phyloP scores from a whole-genome alignment of 2,113 vertebrate species.

The Colaptes auratus region DNA sequence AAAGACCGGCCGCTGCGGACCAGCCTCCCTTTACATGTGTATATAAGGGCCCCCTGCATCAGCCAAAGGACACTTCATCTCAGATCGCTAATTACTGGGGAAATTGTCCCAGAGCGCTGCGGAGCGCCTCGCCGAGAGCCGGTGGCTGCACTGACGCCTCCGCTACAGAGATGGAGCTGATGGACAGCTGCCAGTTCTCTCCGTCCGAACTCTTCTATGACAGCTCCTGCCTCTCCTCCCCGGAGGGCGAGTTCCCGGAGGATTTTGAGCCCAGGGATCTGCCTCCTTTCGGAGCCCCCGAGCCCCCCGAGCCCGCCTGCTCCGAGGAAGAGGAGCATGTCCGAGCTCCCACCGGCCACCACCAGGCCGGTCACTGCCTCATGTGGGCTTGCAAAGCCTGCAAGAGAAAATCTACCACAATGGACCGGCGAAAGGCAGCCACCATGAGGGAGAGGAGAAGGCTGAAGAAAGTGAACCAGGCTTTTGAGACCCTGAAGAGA shows the following conservation, averaged over 20 bases:
- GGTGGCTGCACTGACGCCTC: neutral
- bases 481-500: slow-evolving; percentile 92
- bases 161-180: slow-evolving; percentile 80
- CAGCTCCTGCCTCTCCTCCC: slow-evolving; percentile 86
- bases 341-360: slow-evolving; percentile 86
- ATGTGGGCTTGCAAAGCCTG: slow-evolving; percentile 99
- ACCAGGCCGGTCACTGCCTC: slow-evolving; percentile 94
- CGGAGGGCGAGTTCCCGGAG: slow-evolving; percentile 82
- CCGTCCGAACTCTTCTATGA: slow-evolving; percentile 90
- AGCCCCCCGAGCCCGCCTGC: slow-evolving; percentile 62
- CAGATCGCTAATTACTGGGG: slow-evolving; percentile 66
- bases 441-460: slow-evolving; percentile 95
- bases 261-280: slow-evolving; percentile 77
- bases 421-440: slow-evolving; percentile 91
- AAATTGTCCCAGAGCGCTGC: slow-evolving; percentile 18
- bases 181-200: slow-evolving; percentile 84
- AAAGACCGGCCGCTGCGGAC: slow-evolving; percentile 82
- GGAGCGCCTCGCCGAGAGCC: neutral
- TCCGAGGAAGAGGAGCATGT: slow-evolving; percentile 93
- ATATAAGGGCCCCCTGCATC: slow-evolving; percentile 85
- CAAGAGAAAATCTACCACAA: slow-evolving; percentile 91
- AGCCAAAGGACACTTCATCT: slow-evolving; percentile 78
- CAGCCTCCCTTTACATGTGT: slow-evolving; percentile 80
- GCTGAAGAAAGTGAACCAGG: slow-evolving; percentile 97
- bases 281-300: slow-evolving; percentile 56